Evolutionary conservation across 2,797 vertebrate species (phyloP), one percentile per base, ranked within the genome.

Genomic region (Glossophaga mutica): DNA sequence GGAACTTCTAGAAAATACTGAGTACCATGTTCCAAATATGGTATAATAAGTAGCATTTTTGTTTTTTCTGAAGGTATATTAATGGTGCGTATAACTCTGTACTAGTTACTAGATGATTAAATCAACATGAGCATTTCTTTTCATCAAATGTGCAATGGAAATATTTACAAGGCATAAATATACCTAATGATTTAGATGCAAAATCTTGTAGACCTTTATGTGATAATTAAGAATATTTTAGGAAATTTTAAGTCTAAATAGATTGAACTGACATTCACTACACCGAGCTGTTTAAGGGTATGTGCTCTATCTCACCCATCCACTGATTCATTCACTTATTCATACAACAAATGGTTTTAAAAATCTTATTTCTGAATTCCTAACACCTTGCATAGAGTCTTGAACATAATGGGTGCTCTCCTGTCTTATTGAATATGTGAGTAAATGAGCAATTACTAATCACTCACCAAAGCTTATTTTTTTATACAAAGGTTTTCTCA

Each of bases 151-250:
- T 70, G 7, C 14, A 29, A 1, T 70, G 39, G 44, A 89, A 87
- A 79, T 86, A 90, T 84, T 96, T 83, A 6, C 57, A 91, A 87
- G 39, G 95, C 65, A 81, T 55, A 70, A 90, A 55, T 73, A 62
- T 62, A 16, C 12, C 57, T 92, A 71, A 46, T 67, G 26, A 91
- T 55, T 95, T 96, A 90, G 88, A 82, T 81, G 18, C 55, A 94
- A 93, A 79, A 67, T 87, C 34, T 34, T 59, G 1, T 44, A 44
- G 10, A 76, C 3, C 3, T 32, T 59, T 96, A 15, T 34, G n/a
- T 62, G 78, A 67, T 59, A 55, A 89, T 76, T 88, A 46, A 88
- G 59, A 87, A 67, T 94, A 78, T 70, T 84, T 78, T 42, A 92
- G 62, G 88, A 37, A 57, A 71, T 74, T 55, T 70, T 48, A 94